A percentile compares a stretch with the other conserved stretches of the same genome.
phyloP scores from a whole-genome alignment of 2,797 vertebrate genomes.

The Schizopygopsis pylzovi region DNA sequence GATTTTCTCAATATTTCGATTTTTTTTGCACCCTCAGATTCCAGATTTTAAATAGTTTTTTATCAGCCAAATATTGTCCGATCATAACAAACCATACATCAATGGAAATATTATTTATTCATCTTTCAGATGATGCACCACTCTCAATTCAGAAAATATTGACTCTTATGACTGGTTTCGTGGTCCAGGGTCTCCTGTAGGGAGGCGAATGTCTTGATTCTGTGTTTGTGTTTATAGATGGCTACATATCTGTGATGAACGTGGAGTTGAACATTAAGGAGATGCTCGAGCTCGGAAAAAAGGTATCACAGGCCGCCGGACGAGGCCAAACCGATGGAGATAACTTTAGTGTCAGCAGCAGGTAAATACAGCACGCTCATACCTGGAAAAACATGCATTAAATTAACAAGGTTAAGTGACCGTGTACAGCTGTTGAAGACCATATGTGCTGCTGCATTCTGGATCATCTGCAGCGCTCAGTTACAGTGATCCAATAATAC shows the following conservation, averaged over 20 bases:
- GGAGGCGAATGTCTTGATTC: neutral
- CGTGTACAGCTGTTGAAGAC: neutral
- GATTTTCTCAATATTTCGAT: too few relatives aligned
- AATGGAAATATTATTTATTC: too few relatives aligned
- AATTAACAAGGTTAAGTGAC: neutral
- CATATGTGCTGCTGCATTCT: neutral
- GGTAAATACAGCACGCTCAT: conserved; percentile 61
- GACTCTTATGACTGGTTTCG: too few relatives aligned
- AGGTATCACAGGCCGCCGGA: conserved; percentile 73
- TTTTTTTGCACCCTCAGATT: too few relatives aligned
- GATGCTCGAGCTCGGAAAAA: conserved; percentile 78
- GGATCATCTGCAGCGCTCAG: neutral
- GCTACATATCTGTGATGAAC: conserved; percentile 76
- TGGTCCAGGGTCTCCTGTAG: too few relatives aligned
- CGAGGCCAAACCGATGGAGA: conserved; percentile 73
- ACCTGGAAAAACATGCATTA: neutral
- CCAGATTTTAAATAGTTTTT: too few relatives aligned
- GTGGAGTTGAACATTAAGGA: conserved; percentile 78
- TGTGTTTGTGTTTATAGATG: conserved; percentile 72
- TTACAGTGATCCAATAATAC: neutral
- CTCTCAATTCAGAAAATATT: too few relatives aligned
- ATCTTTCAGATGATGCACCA: too few relatives aligned
- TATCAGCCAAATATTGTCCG: too few relatives aligned
- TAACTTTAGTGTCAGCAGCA: conserved; percentile 76
- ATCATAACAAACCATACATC: too few relatives aligned